A percentile compares a stretch with the other conserved stretches of the same genome.
Conservation (phyloP, 2,797 vertebrate genomes). For the Rhincodon typus region DNA sequence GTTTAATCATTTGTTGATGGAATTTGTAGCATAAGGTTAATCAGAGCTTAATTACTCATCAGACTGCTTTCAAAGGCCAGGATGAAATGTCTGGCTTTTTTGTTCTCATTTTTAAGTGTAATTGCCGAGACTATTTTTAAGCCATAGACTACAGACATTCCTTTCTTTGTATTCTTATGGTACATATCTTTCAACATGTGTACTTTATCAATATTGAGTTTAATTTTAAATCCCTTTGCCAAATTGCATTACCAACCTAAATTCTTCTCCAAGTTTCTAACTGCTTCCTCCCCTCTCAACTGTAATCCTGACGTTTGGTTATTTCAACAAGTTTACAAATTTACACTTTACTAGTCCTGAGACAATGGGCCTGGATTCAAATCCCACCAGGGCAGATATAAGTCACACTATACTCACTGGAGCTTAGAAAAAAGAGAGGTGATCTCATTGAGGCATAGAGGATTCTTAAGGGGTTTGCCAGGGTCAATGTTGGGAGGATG, state of each 20-base stretch:
- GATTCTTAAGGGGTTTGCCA: too few species aligned
- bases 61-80: neutral
- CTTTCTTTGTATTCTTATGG: neutral
- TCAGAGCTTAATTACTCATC: neutral
- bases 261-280: neutral
- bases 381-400: too few species aligned
- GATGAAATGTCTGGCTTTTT: neutral
- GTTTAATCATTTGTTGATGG: constrained; percentile 6
- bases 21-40: neutral
- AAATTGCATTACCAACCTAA: constrained; percentile 16
- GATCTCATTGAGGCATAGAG: too few species aligned
- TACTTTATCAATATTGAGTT: neutral
- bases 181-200: constrained; percentile 9
- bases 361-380: too few species aligned
- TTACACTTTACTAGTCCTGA: neutral
- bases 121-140: neutral
- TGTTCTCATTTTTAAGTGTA: neutral
- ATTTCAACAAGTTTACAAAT: neutral
- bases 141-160: neutral
- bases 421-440: too few species aligned
- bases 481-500: too few species aligned
- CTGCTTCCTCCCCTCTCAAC: neutral
- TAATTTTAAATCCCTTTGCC: neutral
- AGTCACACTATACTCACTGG: too few species aligned
- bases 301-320: neutral